Evolutionary conservation across 2,797 vertebrate species (phyloP), one percentile per base, ranked within the genome.

Genomic region (Borostomias antarcticus): DNA sequence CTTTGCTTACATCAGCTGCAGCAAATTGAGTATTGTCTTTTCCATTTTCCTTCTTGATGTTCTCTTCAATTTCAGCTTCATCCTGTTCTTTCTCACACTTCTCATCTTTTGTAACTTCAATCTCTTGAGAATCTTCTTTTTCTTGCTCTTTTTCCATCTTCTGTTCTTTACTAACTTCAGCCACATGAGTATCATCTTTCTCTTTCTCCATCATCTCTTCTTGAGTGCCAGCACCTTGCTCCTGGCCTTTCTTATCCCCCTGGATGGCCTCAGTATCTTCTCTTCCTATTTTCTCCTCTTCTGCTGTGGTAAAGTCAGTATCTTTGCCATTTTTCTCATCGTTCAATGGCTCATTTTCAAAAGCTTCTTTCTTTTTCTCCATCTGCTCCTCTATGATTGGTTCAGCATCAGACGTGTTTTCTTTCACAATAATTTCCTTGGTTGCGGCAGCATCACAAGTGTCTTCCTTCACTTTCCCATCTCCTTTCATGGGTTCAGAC

Each of bases 131-230:
- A 52, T 81, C 74, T 35, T 90, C 87, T 64, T 89, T 90, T 69
- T 90, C 89, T 68, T 82, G 82, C 47, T 90, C 87, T 58, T 88
- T 89, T 72, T 87, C 88, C 89, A 89, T 91, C 72, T 89, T 91
- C 70, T 91, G 74, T 67, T 91, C 89, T 84, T 89, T 91, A 68
- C 83, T 89, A 37, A 89, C 64, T 69, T 91, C 89, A 4, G 86
- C 88, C 30, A 89, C 83, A 52, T 86, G 77, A 4, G 89, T 19
- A 0, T 89, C 89, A 35, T 90, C 89, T 58, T 90, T 90, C 75
- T 89, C 89, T 80, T 78, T 88, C 54, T 78, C 85, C 51, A n/a
- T 81, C 58, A 73, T 85, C 59, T 88, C 85, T 13, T 82, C 77
- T 23, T 62, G 71, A 64, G 53, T 35, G 26, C 45, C 28, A 21